A percentile compares a stretch with the other conserved stretches of the same genome.
Conservation (phyloP, 2,113 vertebrate species). For the Mohoua ochrocephala region DNA sequence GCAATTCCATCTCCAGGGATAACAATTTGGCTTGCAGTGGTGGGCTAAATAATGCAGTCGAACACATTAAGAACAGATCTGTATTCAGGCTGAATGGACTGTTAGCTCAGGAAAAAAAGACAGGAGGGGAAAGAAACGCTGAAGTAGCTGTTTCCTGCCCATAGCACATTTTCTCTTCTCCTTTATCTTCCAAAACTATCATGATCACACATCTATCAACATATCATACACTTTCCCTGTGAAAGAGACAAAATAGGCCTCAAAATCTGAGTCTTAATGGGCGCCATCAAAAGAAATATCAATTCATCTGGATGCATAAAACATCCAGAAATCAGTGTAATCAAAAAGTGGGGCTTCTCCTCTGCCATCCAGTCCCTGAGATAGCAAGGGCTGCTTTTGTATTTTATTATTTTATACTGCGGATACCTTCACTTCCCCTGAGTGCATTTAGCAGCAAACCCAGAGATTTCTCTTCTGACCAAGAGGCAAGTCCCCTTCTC, state of each 20-base stretch:
- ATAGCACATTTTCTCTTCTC: neutral
- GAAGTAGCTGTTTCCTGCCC: neutral
- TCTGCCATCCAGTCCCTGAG: neutral
- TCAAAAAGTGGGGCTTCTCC: neutral
- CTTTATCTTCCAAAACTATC: neutral
- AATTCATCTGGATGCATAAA: neutral
- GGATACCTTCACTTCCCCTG: neutral
- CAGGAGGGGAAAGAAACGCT: neutral
- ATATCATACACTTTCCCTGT: neutral
- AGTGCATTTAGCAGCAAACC: neutral
- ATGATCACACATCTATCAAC: neutral
- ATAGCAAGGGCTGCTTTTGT: neutral
- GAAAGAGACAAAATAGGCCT: neutral
- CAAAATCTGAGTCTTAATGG: neutral
- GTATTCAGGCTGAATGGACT: neutral
- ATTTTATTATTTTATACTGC: neutral
- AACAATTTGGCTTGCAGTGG: neutral
- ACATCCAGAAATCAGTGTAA: neutral
- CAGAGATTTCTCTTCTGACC: neutral
- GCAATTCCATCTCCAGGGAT: neutral
- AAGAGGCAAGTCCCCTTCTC: neutral
- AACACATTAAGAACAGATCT: neutral
- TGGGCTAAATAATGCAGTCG: constrained; percentile 16
- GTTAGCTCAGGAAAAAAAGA: neutral
- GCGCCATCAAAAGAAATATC: neutral